A percentile compares a stretch with the other conserved stretches of the same genome.
Conservation (phyloP, 2,797 vertebrate genomes). For the Tapera naevia region DNA sequence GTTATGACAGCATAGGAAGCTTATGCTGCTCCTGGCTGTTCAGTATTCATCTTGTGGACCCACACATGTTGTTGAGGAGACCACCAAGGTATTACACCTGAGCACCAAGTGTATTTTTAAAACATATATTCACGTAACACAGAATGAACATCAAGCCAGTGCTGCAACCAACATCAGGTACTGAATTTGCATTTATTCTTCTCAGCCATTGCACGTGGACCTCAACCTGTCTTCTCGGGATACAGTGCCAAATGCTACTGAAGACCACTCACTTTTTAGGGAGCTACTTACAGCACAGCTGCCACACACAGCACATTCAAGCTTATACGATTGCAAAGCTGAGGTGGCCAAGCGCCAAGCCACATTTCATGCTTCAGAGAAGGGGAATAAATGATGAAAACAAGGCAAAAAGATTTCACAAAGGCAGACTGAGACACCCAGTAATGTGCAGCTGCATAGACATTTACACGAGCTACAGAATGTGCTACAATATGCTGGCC, state of each 20-base stretch:
- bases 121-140: neutral
- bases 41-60: neutral
- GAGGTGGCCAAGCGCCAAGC: constrained; percentile 57
- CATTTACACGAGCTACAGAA: constrained; percentile 62
- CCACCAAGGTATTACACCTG: neutral
- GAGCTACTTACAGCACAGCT: constrained; percentile 27
- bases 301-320: constrained; percentile 64
- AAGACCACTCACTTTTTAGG: constrained; percentile 20
- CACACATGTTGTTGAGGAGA: fast-evolving
- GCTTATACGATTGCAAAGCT: constrained; percentile 53
- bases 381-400: constrained; percentile 66
- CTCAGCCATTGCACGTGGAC: neutral
- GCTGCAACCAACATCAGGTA: neutral
- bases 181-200: neutral
- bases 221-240: neutral
- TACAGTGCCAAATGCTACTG: neutral
- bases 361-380: constrained; percentile 69
- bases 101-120: neutral
- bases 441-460: constrained; percentile 61
- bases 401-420: constrained; percentile 62
- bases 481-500: constrained; percentile 61
- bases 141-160: neutral
- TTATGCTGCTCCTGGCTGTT: neutral
- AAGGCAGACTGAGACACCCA: constrained; percentile 45
- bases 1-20: neutral